Base-by-base conservation (phyloP, 2,113 vertebrate genomes). In the Coregonus clupeaformis region DNA sequence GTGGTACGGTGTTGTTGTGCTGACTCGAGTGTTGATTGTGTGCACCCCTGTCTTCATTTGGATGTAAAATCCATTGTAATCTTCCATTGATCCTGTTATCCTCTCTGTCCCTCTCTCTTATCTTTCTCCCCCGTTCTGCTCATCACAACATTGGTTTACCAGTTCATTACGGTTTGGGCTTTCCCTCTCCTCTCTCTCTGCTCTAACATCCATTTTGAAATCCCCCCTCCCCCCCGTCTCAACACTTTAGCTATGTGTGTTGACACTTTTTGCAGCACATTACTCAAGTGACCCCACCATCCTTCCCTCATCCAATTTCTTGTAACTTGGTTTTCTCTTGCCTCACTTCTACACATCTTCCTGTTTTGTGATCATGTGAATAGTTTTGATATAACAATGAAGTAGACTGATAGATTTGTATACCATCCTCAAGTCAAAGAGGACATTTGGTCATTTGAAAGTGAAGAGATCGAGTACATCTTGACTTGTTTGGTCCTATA, bases 221-320 rank as follows among this genome's bases (percentile, higher is more conserved):
- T n/a, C 89, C 32, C 24, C 74, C 2, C 30, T 20, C 69, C n/a
- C n/a, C n/a, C n/a, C 25, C 78, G 60, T 89, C 67, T 77, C 82
- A 60, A 83, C 70, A 7, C 36, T 52, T 70, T n/a, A n/a, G n/a
- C n/a, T n/a, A 1, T 24, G 30, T 30, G 45, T 91, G 84, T 87
- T 78, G 36, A 87, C 81, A 90, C 76, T 78, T 85, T 85, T 79
- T 76, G 36, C 60, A 74, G 83, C 84, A 72, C 24, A 32, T 16
- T 30, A 30, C 29, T 78, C 60, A 72, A 13, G 22, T 0, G 11
- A 29, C 62, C 57, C 5, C 12, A 59, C 59, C 36, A 11, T 24
- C 77, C 84, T 81, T 75, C 76, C 55, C 81, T 65, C 70, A 1
- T 16, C 3, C 57, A 30, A 14, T 16, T 49, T 49, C 47, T 49